Base-by-base conservation (phyloP, 2,888 invertebrate species). In the Xanthorhoe spadicearia region DNA sequence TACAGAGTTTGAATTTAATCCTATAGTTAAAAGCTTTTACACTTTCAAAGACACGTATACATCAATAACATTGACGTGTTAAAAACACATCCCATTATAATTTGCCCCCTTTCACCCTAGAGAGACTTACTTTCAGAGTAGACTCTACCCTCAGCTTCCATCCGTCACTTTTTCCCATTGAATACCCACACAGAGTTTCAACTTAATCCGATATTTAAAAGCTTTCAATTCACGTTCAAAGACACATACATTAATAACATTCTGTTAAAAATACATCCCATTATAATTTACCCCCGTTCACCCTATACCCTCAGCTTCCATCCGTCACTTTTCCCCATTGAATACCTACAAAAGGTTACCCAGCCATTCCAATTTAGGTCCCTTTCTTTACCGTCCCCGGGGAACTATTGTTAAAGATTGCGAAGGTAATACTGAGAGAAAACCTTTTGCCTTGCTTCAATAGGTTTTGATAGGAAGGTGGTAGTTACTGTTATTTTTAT, bases 371-470 rank as follows among this genome's bases (percentile, higher is more conserved):
- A 61, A 61, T 66, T 61, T 61, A 52, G 56, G 51, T 17, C 17
- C 38, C 19, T 61, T 64, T 61, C 35, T 53, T 60, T 61, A 53
- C 53, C 61, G 58, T 17, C 66, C 50, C 55, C 10, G 7, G 60
- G 43, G 49, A 53, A 35, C 61, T 66, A 61, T 66, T 66, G 66
- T 66, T 32, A 58, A 53, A 60, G 46, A 55, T 60, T 55, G 61
- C 48, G 9, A 15, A 38, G 53, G 61, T 54, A 56, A 50, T 51
- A 23, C 49, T 61, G 28, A 51, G 58, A 56, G 61, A 57, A 54
- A 61, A 66, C 23, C 61, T 49, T 63, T 66, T 53, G 17, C 51
- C 49, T 55, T n/a, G 50, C 43, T 23, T 53, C 46, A 53, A 46
- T 61, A 28, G 38, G 38, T 60, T 55, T 59, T 55, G 15, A 59